Evolutionary conservation across 2,888 invertebrate species (phyloP).

Genomic region (Ophion obscuratus): DNA sequence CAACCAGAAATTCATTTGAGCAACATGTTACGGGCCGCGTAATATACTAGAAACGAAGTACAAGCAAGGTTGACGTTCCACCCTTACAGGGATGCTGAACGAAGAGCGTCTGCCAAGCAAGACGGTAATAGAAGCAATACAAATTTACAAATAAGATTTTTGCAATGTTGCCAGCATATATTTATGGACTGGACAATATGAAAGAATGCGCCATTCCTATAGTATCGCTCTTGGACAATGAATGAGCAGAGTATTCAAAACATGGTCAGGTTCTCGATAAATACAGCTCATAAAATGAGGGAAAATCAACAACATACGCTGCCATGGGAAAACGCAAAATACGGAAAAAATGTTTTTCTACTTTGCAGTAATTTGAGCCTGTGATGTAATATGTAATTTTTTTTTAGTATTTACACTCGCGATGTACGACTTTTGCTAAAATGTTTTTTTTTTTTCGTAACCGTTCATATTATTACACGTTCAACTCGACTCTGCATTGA

Average conservation of each 20-base stretch:
- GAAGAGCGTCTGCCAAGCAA: background rate
- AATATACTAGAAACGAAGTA: background rate
- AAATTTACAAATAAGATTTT: conserved; percentile 16
- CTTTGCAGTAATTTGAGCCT: conserved; percentile 56
- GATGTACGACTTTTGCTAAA: background rate
- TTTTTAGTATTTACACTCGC: conserved; percentile 31
- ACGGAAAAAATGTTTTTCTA: conserved; percentile 33
- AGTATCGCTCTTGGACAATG: conserved; percentile 23
- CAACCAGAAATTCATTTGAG: conserved; percentile 80
- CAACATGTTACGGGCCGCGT: conserved; percentile 44
- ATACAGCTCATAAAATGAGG: background rate
- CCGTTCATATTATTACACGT: background rate
- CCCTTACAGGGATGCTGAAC: background rate
- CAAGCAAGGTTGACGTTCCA: background rate
- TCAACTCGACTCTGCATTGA: background rate
- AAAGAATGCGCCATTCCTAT: conserved; percentile 41
- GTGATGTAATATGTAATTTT: conserved; percentile 62
- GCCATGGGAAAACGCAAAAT: conserved; percentile 28
- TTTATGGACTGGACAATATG: background rate
- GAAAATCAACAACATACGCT: conserved; percentile 15
- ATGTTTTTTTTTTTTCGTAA: conserved; percentile 12
- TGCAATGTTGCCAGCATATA: conserved; percentile 27
- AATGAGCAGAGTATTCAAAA: background rate
- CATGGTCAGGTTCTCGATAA: background rate
- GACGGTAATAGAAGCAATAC: conserved; percentile 48